Percentiles rank a stretch among this genome's conserved stretches.
These are phyloP conservation scores for Crocodylus rhombifer DNA, from an alignment of 2,797 vertebrate species.

Conservation along the genomic window DNA sequence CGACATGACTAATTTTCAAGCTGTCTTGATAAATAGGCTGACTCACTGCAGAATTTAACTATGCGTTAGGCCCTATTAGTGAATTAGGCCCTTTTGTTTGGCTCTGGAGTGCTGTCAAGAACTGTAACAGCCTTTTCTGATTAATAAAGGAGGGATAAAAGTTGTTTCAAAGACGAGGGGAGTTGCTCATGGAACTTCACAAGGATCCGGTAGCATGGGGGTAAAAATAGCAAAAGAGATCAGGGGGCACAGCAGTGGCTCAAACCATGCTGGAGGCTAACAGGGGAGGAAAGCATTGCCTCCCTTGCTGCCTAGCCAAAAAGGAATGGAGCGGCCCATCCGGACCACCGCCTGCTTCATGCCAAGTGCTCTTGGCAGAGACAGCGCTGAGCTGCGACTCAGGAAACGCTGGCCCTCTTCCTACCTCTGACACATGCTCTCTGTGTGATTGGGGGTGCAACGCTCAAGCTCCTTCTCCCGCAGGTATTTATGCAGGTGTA, in stretches of 20 bases:
- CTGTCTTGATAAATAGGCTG: conserved; percentile 76
- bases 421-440: not conserved
- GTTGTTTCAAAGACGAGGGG: conserved; percentile 47
- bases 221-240: not conserved
- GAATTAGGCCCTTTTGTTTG: conserved; percentile 76
- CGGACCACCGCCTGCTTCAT: not conserved
- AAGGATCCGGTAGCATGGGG: not conserved
- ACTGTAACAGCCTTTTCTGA: conserved; percentile 27
- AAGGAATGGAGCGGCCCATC: not conserved
- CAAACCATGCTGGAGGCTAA: not conserved
- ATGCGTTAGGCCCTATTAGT: conserved; percentile 60
- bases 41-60: conserved; percentile 76
- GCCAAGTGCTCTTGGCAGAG: not conserved
- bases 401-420: rapidly evolving
- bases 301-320: not conserved
- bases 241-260: not conserved
- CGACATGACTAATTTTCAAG: conserved; percentile 77
- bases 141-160: conserved; percentile 56
- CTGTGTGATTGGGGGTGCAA: not conserved
- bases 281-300: rapidly evolving
- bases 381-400: not conserved
- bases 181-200: not conserved
- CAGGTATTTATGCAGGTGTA: too few species aligned
- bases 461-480: too few species aligned
- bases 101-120: conserved; percentile 62